A percentile compares a stretch with the other conserved stretches of the same genome.
phyloP scores from a whole-genome alignment of 2,797 vertebrate genomes.

The Triplophysa bombifrons region DNA sequence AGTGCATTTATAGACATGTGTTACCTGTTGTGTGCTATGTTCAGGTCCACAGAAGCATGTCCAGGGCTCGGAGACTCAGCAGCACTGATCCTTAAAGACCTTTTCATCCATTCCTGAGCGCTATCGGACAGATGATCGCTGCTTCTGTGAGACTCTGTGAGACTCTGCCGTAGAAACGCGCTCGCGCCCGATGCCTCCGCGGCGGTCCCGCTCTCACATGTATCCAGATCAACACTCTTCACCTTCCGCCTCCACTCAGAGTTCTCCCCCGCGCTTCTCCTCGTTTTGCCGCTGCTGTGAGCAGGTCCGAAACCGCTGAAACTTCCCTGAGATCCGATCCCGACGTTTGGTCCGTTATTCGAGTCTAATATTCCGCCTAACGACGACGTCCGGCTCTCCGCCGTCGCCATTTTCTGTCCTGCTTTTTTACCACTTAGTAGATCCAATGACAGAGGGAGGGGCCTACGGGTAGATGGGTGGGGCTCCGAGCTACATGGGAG shows the following conservation, averaged over 20 bases:
- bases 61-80: conserved; percentile 55
- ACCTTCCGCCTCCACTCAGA: conserved; percentile 86
- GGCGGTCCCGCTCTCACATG: conserved; percentile 66
- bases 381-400: conserved; percentile 80
- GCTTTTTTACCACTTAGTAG: conserved; percentile 71
- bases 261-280: conserved; percentile 67
- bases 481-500: conserved; percentile 23
- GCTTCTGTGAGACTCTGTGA: conserved; percentile 58
- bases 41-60: conserved; percentile 58
- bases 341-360: conserved; percentile 57
- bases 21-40: conserved; percentile 59
- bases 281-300: conserved; percentile 64
- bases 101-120: conserved; percentile 64
- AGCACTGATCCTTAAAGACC: conserved; percentile 52
- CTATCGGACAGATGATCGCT: conserved; percentile 57
- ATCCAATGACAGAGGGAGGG: conserved; percentile 69
- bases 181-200: conserved; percentile 62
- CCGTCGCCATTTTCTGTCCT: conserved; percentile 86
- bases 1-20: neutral
- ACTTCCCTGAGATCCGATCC: conserved; percentile 54
- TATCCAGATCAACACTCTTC: conserved; percentile 83
- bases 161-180: conserved; percentile 56
- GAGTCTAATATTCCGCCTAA: conserved; percentile 72
- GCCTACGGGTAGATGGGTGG: conserved; percentile 57
- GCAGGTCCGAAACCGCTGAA: conserved; percentile 42